Evolutionary conservation across 2,888 invertebrate species (phyloP).

Genomic region (Sisyra terminalis): DNA sequence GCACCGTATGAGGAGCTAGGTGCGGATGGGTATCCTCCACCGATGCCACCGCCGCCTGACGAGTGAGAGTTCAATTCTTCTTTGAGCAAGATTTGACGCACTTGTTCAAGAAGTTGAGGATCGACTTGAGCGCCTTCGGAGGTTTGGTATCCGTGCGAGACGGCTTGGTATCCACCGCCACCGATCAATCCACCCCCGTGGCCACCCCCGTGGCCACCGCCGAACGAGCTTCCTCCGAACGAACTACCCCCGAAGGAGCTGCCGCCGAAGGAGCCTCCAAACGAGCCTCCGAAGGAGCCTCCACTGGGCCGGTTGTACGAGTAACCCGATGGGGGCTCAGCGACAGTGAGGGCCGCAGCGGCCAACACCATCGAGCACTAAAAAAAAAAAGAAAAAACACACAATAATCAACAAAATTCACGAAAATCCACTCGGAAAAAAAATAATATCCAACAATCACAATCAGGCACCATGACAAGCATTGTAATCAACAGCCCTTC

Average conservation of each 20-base stretch:
- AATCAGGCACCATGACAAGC: no score
- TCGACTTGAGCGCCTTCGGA: constrained; percentile 73
- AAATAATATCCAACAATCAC: no score
- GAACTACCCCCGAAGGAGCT: constrained; percentile 23
- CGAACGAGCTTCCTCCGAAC: constrained; percentile 24
- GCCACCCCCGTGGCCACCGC: constrained; percentile 21
- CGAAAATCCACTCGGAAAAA: no score
- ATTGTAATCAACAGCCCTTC: no score
- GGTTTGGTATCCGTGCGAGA: constrained; percentile 62
- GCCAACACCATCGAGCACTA: constrained; percentile 67
- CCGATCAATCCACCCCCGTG: constrained; percentile 35
- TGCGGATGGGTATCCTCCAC: constrained; percentile 30
- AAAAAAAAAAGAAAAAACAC: constrained; percentile 19
- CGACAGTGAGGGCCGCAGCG: constrained; percentile 55
- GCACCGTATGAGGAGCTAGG: constrained; percentile 29
- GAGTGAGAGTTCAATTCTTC: constrained; percentile 53
- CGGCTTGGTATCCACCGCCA: constrained; percentile 59
- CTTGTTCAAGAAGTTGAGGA: constrained; percentile 61
- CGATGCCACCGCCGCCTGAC: constrained; percentile 31
- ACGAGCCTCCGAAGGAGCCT: constrained; percentile 26
- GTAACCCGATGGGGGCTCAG: constrained; percentile 62
- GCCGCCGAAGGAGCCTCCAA: constrained; percentile 25
- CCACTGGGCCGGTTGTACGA: constrained; percentile 53
- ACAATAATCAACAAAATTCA: constrained; percentile 12
- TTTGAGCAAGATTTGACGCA: constrained; percentile 68